A percentile compares a stretch with the other conserved stretches of the same genome.
These are phyloP conservation scores for Lasioglossum baleicum DNA, from an alignment of 1,140 invertebrate genomes.

Conservation along the genomic window DNA sequence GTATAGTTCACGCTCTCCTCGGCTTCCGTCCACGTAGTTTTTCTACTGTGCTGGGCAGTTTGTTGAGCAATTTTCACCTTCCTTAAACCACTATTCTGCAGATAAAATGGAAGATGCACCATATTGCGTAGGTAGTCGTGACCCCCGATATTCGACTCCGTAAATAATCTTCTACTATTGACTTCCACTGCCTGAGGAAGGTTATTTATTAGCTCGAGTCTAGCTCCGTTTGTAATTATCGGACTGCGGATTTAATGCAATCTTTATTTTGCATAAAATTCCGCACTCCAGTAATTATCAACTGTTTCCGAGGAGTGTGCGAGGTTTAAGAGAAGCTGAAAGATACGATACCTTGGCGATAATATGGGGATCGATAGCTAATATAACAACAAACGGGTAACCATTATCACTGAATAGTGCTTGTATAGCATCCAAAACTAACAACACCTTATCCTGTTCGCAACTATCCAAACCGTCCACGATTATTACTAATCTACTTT, in stretches of 20 bases:
- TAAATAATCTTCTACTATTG: slow-evolving; percentile 91
- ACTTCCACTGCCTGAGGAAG: slow-evolving; percentile 91
- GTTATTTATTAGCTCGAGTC: background rate
- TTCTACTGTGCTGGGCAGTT: slow-evolving; percentile 82
- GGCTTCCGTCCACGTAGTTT: slow-evolving; percentile 74
- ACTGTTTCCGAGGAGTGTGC: no score
- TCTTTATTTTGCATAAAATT: no score
- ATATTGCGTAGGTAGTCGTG: slow-evolving; percentile 97
- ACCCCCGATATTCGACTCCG: slow-evolving; percentile 93
- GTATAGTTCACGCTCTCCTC: slow-evolving; percentile 80
- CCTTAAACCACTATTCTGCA: slow-evolving; percentile 96
- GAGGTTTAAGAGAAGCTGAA: background rate
- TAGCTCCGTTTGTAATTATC: background rate
- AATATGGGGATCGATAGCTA: slow-evolving; percentile 98
- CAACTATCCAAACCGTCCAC: slow-evolving; percentile 98
- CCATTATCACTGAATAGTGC: slow-evolving; percentile 95
- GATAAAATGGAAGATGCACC: slow-evolving; percentile 98
- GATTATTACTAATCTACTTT: slow-evolving; percentile 95
- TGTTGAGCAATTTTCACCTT: slow-evolving; percentile 93
- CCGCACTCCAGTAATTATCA: no score
- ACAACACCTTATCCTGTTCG: slow-evolving; percentile 97
- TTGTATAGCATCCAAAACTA: slow-evolving; percentile 96
- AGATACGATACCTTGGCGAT: slow-evolving; percentile 89
- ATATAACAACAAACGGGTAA: slow-evolving; percentile 94
- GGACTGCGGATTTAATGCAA: no score